A percentile compares a stretch with the other conserved stretches of the same genome.
Conservation (phyloP, 2,113 vertebrate genomes). For the Campylomormyrus tamandua region DNA sequence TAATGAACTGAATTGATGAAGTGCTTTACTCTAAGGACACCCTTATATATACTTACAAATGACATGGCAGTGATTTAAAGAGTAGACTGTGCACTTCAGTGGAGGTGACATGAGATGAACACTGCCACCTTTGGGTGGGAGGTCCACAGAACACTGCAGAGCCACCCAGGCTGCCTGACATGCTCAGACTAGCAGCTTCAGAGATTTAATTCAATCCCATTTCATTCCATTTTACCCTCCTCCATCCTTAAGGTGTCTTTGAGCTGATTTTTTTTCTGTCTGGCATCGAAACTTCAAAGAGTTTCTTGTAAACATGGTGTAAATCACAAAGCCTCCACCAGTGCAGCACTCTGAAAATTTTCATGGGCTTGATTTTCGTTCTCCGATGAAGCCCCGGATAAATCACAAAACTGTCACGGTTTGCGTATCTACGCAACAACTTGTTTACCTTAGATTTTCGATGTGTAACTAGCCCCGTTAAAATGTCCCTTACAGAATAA, state of each 20-base stretch:
- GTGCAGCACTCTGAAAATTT: background rate
- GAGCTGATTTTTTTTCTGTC: background rate
- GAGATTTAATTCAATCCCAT: background rate
- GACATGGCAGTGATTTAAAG: background rate
- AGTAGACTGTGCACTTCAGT: background rate
- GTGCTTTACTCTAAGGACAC: background rate
- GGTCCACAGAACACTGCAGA: background rate
- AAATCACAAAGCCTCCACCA: background rate
- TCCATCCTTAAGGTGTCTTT: background rate
- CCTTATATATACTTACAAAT: background rate
- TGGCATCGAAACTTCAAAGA: constrained; percentile 9
- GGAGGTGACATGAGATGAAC: background rate
- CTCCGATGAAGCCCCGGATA: background rate
- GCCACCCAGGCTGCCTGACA: background rate
- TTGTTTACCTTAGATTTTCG: background rate
- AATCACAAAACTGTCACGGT: background rate
- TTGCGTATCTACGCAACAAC: background rate
- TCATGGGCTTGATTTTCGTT: background rate
- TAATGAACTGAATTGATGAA: background rate
- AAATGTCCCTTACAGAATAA: background rate
- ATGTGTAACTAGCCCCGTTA: background rate
- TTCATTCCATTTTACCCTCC: background rate
- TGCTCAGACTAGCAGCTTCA: background rate
- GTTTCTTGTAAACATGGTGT: background rate
- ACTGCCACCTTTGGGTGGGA: background rate